These are phyloP conservation scores for Cryptocephalus moraei DNA, from an alignment of 2,888 invertebrate species.

Conservation along the genomic window DNA sequence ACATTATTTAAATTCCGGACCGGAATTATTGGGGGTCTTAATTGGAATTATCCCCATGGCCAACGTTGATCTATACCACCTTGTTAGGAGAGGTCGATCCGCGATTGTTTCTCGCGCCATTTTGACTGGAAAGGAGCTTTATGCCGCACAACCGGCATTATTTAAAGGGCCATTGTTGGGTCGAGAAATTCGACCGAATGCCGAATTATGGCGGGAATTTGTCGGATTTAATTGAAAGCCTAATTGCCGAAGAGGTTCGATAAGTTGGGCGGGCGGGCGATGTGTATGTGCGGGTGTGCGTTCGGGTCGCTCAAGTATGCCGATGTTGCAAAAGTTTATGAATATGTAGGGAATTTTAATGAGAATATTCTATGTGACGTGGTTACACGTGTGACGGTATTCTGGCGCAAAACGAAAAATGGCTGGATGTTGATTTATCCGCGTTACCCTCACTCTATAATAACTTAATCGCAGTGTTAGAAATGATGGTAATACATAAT, in stretches of 20 bases:
- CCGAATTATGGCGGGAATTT: slow-evolving; percentile 15
- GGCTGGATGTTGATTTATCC: too few species aligned
- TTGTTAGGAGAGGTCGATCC: slow-evolving; percentile 12
- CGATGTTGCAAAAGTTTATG: too few species aligned
- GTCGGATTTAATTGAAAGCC: slow-evolving; percentile 15
- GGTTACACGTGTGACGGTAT: too few species aligned
- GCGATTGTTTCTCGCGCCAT: slow-evolving; percentile 11
- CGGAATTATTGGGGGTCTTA: not conserved
- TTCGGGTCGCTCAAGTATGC: too few species aligned
- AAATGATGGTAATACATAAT: too few species aligned
- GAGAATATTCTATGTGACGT: too few species aligned
- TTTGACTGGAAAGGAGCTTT: slow-evolving; percentile 11
- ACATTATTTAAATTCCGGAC: not conserved
- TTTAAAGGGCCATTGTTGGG: slow-evolving; percentile 11
- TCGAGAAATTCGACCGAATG: slow-evolving; percentile 12
- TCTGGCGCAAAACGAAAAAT: too few species aligned
- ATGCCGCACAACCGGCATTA: slow-evolving; percentile 14
- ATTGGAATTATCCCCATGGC: slow-evolving; percentile 2
- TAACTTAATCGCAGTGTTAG: too few species aligned
- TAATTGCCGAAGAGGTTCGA: slow-evolving; percentile 13
- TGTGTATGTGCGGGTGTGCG: too few species aligned
- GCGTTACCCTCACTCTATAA: too few species aligned
- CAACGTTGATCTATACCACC: slow-evolving; percentile 7
- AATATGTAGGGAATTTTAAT: too few species aligned
- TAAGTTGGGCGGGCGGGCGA: slow-evolving; percentile 1